Evolutionary conservation across 2,888 invertebrate genomes (phyloP), one percentile per base, ranked within the genome.

Genomic region (Calliopum simillimum): DNA sequence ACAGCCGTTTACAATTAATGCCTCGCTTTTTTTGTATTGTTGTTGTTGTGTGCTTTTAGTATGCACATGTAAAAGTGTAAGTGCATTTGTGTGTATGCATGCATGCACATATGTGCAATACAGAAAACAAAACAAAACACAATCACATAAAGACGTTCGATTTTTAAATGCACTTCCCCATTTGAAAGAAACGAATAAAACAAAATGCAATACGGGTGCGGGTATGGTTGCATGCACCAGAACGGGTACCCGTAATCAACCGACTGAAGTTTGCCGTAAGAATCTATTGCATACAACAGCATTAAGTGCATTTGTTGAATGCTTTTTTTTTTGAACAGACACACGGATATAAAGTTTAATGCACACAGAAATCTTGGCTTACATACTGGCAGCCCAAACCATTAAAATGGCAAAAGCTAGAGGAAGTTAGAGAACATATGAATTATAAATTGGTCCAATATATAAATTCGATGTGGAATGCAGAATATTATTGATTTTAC

Each of bases 11-110:
- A 82, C 82, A 83, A 82, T 84, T 84, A 82, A 83, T 83, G 83
- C 80, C 82, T 84, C 81, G 81, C 79, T 82, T 80, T 79, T 81
- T 82, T 84, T 84, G 84, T 83, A 84, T 71, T 69, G 73, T 62
- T 64, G 55, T 46, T 62, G 46, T 70, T 69, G 65, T 41, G 14
- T 65, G 41, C 33, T 16, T 53, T 47, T 43, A 11, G 41, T 46
- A 41, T 41, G 3, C 63, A 49, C 41, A 16, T 63, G 33, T 56
- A 51, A 11, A 16, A 33, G 62, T 19, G 41, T 63, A 53, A 13
- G 14, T 12, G 55, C 14, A 13, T 47, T 13, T 11, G 11, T 53
- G 53, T 61, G 13, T 51, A 21, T 4, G 11, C 56, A 23, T 56
- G n/a, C 44, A n/a, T 46, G 33, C 49, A 64, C 25, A 14, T 53